Conservation (phyloP, 2,797 vertebrate genomes). For the Arnoldichthys spilopterus region DNA sequence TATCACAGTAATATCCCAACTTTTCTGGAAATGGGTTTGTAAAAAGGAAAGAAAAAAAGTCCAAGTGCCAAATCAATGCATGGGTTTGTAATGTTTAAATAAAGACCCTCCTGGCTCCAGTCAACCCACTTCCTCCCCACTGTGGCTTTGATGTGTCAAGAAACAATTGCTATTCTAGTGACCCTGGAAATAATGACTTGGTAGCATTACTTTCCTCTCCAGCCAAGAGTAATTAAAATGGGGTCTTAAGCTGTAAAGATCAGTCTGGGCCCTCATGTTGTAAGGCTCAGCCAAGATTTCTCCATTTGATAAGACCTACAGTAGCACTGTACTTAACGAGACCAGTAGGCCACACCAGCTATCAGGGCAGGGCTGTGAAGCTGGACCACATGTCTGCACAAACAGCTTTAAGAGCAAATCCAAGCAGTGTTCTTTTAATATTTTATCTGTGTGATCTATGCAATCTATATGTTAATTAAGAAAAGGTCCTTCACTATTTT, state of each 20-base stretch:
- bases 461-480: conserved; percentile 9
- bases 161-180: conserved; percentile 3
- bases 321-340: conserved; percentile 13
- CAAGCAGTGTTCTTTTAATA: not conserved
- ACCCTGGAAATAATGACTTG: conserved; percentile 44
- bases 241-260: conserved; percentile 69
- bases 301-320: conserved; percentile 40
- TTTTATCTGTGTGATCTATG: not conserved
- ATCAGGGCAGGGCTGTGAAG: not conserved
- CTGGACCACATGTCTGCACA: not conserved
- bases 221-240: conserved; percentile 74
- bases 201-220: conserved; percentile 65
- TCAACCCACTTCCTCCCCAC: not conserved
- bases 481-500: not conserved
- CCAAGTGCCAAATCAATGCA: not conserved
- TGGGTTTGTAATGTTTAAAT: conserved; percentile 9
- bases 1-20: no score
- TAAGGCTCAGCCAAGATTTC: conserved; percentile 47
- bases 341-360: conserved; percentile 17
- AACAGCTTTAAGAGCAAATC: not conserved
- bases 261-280: conserved; percentile 41
- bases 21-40: no score
- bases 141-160: conserved; percentile 35
- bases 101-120: conserved; percentile 30
- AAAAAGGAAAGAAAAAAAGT: not conserved